Conservation (phyloP, 2,797 vertebrate genomes). For the Podarcis siculus region DNA sequence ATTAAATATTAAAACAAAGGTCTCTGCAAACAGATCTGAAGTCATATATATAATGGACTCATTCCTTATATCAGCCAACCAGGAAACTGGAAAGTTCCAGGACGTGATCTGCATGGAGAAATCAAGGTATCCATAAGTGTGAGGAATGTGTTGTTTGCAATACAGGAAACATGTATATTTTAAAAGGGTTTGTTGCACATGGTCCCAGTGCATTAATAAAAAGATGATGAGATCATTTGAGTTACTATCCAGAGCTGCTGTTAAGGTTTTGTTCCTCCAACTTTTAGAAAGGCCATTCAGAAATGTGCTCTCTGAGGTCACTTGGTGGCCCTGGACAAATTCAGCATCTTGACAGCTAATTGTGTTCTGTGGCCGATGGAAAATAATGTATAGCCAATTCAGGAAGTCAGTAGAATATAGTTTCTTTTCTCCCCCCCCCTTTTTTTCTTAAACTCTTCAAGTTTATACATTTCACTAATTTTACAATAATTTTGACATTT, state of each 20-base stretch:
- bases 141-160: conserved; percentile 12
- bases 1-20: conserved; percentile 63
- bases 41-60: conserved; percentile 29
- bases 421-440: no score
- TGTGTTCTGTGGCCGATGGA: no score
- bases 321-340: no score
- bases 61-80: conserved; percentile 39
- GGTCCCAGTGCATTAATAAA: conserved; percentile 8
- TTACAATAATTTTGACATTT: no score
- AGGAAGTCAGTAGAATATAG: no score
- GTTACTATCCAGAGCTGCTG: neutral
- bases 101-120: neutral
- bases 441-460: no score
- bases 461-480: no score
- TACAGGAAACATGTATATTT: neutral
- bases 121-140: conserved; percentile 37
- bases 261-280: neutral
- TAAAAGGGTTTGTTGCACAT: neutral
- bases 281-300: neutral
- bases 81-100: conserved; percentile 54
- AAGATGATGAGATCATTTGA: neutral
- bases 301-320: neutral
- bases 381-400: no score
- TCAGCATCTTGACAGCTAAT: no score
- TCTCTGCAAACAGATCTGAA: conserved; percentile 58